Conservation (phyloP, 1,140 invertebrate genomes). For the Odontomachus brunneus region DNA sequence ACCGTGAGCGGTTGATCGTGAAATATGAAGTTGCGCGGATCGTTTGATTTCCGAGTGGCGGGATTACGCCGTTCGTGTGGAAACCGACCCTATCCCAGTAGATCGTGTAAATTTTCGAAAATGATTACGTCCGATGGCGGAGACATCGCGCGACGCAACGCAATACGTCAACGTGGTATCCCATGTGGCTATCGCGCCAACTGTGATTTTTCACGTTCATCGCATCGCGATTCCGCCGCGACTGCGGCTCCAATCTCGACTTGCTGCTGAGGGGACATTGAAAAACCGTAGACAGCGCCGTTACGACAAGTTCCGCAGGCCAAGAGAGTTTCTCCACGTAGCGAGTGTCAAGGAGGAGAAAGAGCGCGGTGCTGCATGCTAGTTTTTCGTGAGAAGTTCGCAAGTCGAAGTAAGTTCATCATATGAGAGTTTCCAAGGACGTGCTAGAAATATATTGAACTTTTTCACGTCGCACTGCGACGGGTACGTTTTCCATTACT, state of each 20-base stretch:
- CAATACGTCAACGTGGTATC: constrained; percentile 11
- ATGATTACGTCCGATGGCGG: neutral
- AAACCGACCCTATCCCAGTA: neutral
- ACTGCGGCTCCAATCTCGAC: constrained; percentile 29
- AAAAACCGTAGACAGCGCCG: constrained; percentile 49
- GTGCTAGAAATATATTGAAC: constrained; percentile 69
- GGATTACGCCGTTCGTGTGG: constrained; percentile 1
- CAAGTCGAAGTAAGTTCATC: constrained; percentile 64
- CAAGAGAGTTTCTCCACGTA: constrained; percentile 61
- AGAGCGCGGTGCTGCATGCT: constrained; percentile 43
- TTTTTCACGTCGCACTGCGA: constrained; percentile 40
- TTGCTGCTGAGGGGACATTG: constrained; percentile 46
- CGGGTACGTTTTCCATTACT: too few species aligned
- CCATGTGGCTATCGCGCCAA: neutral
- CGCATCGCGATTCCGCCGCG: constrained; percentile 23
- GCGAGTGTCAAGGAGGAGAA: constrained; percentile 62
- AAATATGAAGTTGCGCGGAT: constrained; percentile 46
- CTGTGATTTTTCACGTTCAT: constrained; percentile 47
- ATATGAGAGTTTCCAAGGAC: constrained; percentile 66
- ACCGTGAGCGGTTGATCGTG: constrained; percentile 40
- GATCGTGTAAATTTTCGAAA: constrained; percentile 1
- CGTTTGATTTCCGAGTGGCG: constrained; percentile 31
- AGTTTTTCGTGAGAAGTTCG: constrained; percentile 62
- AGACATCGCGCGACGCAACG: neutral
- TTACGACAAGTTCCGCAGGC: constrained; percentile 47